These are phyloP conservation scores for Lutjanus erythropterus DNA, from an alignment of 2,113 vertebrate genomes.

Conservation along the genomic window DNA sequence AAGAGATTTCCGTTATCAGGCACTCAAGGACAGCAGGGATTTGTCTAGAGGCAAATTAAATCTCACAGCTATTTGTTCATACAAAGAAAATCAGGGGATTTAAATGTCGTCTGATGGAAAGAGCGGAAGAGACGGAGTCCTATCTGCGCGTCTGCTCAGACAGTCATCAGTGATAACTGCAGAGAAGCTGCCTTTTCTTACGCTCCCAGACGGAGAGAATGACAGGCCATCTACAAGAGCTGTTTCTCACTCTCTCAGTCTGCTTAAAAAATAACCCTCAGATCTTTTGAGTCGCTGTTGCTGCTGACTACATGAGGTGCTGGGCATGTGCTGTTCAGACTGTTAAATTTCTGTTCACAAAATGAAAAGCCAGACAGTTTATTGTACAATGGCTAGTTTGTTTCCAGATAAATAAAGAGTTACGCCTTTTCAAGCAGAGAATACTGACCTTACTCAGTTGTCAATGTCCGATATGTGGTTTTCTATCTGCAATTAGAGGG, in stretches of 20 bases:
- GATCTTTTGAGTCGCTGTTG: neutral
- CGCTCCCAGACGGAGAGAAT: conserved; percentile 34
- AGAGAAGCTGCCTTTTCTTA: conserved; percentile 34
- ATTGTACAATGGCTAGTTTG: neutral
- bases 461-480: conserved; percentile 84
- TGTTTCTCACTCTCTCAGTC: conserved; percentile 23
- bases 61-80: conserved; percentile 56
- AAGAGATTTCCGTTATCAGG: conserved; percentile 36
- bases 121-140: conserved; percentile 20
- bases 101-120: conserved; percentile 59
- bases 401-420: neutral
- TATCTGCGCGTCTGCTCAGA: conserved; percentile 53
- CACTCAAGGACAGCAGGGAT: conserved; percentile 54
- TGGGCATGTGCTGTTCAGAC: neutral
- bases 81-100: conserved; percentile 55
- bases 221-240: conserved; percentile 44
- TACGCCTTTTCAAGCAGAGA: neutral
- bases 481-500: conserved; percentile 76
- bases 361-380: neutral
- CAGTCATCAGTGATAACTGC: conserved; percentile 49
- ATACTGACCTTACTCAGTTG: conserved; percentile 82
- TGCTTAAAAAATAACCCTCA: conserved; percentile 1
- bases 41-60: conserved; percentile 62
- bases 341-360: neutral
- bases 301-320: neutral